phyloP scores from a whole-genome alignment of 2,888 invertebrate genomes.

The Meloe dianella region DNA sequence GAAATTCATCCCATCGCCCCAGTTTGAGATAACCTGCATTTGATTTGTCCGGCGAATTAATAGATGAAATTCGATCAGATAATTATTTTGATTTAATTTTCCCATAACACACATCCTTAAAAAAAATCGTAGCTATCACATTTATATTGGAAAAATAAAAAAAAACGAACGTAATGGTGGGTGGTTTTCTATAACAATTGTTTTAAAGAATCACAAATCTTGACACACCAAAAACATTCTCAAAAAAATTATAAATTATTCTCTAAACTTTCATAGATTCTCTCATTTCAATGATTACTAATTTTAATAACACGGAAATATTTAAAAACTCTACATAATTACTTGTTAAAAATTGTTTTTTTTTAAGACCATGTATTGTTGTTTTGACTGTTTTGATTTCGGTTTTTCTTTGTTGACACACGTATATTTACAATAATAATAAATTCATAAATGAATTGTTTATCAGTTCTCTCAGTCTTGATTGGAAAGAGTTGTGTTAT shows the following conservation, averaged over 20 bases:
- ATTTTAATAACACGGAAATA: not conserved
- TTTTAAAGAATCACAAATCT: not conserved
- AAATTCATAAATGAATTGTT: slow-evolving; percentile 9
- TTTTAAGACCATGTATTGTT: too few relatives aligned
- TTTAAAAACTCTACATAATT: not conserved
- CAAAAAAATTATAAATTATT: not conserved
- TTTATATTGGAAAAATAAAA: not conserved
- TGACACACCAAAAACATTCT: not conserved
- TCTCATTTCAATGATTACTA: not conserved
- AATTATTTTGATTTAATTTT: not conserved
- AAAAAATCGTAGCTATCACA: not conserved
- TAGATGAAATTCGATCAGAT: not conserved
- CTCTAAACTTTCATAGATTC: not conserved
- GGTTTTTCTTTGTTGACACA: not conserved
- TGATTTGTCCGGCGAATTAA: not conserved
- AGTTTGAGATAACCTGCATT: not conserved
- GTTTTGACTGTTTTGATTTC: slow-evolving; percentile 5
- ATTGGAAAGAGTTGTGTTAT: slow-evolving; percentile 24
- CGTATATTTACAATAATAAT: slow-evolving; percentile 9
- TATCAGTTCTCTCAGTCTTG: slow-evolving; percentile 42
- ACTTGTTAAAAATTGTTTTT: not conserved
- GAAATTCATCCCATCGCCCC: too few relatives aligned
- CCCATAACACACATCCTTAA: not conserved
- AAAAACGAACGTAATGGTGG: not conserved
- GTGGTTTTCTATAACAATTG: not conserved